phyloP scores from a whole-genome alignment of 2,888 invertebrate species.

The Luperina testacea region DNA sequence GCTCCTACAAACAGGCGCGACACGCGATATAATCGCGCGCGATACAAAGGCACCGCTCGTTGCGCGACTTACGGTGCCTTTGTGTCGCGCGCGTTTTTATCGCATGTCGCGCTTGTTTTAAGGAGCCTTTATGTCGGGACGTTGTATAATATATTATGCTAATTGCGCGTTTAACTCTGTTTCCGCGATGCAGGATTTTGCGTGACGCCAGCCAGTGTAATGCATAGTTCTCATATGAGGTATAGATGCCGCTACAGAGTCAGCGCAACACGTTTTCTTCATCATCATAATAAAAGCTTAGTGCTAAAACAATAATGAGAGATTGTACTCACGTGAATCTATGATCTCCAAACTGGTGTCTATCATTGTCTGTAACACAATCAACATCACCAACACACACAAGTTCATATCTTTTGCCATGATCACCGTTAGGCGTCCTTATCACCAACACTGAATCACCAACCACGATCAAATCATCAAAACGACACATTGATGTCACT shows the following conservation, averaged over 20 bases:
- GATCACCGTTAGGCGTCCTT: slow-evolving; percentile 73
- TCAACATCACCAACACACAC: slow-evolving; percentile 73
- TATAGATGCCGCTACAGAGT: neutral
- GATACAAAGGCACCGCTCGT: too few relatives aligned
- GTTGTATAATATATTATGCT: neutral
- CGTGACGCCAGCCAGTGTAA: neutral
- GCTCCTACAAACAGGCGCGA: too few relatives aligned
- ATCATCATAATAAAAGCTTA: neutral
- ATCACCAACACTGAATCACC: slow-evolving; percentile 70
- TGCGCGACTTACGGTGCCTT: too few relatives aligned
- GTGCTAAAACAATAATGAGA: neutral
- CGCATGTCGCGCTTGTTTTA: too few relatives aligned
- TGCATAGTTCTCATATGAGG: neutral
- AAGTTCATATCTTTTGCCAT: slow-evolving; percentile 79
- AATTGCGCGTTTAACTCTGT: neutral
- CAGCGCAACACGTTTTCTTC: neutral
- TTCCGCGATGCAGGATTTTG: slow-evolving; percentile 2
- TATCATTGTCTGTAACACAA: slow-evolving; percentile 77
- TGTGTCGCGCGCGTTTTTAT: too few relatives aligned
- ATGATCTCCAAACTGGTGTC: slow-evolving; percentile 82
- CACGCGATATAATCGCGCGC: too few relatives aligned
- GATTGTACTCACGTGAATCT: slow-evolving; percentile 82
- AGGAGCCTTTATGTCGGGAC: neutral
- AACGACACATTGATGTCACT: slow-evolving; percentile 80
- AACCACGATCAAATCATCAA: slow-evolving; percentile 64